Conservation (phyloP, 2,113 vertebrate genomes). For the Nothobranchius furzeri region DNA sequence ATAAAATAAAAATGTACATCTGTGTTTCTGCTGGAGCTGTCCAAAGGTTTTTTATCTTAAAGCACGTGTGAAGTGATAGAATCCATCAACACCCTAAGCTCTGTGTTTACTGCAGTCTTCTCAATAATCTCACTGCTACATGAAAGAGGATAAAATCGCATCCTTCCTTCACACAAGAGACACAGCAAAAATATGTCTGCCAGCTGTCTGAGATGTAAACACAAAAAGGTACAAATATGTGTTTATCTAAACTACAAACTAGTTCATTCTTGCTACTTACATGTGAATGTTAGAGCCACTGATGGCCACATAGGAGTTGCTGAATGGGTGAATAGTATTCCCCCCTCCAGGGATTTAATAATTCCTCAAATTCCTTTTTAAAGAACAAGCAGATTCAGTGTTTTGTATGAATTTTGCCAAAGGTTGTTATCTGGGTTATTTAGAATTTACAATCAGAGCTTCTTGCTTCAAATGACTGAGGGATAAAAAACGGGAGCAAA, state of each 20-base stretch:
- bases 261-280: background rate
- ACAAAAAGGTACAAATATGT: conserved; percentile 44
- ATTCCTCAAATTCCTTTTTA: too few relatives aligned
- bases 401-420: too few relatives aligned
- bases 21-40: conserved; percentile 18
- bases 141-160: conserved; percentile 46
- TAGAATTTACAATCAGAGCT: too few relatives aligned
- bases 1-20: too few relatives aligned
- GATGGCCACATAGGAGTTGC: too few relatives aligned
- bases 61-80: conserved; percentile 24
- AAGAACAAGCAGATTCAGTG: too few relatives aligned
- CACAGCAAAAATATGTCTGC: conserved; percentile 16
- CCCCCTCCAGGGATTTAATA: too few relatives aligned
- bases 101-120: conserved; percentile 9
- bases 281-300: too few relatives aligned
- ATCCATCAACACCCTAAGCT: conserved; percentile 15
- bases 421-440: too few relatives aligned
- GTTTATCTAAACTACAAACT: conserved; percentile 28
- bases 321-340: too few relatives aligned
- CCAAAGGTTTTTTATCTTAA: conserved; percentile 37
- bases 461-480: too few relatives aligned
- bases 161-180: conserved; percentile 35
- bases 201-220: conserved; percentile 35
- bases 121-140: conserved; percentile 37
- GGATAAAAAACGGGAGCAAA: too few relatives aligned